Conservation (phyloP, 2,888 invertebrate genomes). For the Himalopsyche kuldschensis region DNA sequence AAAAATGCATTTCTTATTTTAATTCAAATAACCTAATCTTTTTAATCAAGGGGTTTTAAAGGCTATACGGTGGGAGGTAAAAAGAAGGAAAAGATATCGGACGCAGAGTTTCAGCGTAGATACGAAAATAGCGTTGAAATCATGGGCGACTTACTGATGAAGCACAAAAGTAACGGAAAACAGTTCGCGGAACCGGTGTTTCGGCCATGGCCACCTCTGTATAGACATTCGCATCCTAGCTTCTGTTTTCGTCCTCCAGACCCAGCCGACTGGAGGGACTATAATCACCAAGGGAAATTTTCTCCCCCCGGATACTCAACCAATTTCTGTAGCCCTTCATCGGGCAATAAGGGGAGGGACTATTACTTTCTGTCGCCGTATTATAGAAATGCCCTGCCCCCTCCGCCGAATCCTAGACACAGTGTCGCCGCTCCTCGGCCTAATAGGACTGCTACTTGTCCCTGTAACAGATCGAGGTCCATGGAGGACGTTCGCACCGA, state of each 20-base stretch:
- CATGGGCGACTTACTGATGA: constrained; percentile 65
- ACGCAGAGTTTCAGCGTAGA: constrained; percentile 51
- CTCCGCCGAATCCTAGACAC: constrained; percentile 49
- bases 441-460: constrained; percentile 41
- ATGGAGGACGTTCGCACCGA: constrained; percentile 73
- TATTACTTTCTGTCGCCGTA: constrained; percentile 71
- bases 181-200: constrained; percentile 58
- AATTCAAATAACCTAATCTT: neutral
- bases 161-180: constrained; percentile 61
- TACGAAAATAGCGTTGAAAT: neutral
- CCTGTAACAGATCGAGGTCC: constrained; percentile 68
- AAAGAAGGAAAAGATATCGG: constrained; percentile 46
- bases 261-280: constrained; percentile 57
- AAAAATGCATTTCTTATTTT: neutral
- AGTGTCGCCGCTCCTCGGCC: constrained; percentile 47
- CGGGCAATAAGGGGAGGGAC: constrained; percentile 53
- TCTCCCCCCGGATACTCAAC: constrained; percentile 49
- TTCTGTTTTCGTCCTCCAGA: constrained; percentile 58
- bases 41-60: neutral
- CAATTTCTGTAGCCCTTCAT: constrained; percentile 48
- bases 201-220: constrained; percentile 69
- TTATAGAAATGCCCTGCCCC: constrained; percentile 66
- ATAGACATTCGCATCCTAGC: constrained; percentile 50
- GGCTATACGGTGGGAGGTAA: neutral
- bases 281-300: constrained; percentile 47